A percentile compares a stretch with the other conserved stretches of the same genome.
Conservation (phyloP, 2,888 invertebrate species). For the Microctonus brassicae region DNA sequence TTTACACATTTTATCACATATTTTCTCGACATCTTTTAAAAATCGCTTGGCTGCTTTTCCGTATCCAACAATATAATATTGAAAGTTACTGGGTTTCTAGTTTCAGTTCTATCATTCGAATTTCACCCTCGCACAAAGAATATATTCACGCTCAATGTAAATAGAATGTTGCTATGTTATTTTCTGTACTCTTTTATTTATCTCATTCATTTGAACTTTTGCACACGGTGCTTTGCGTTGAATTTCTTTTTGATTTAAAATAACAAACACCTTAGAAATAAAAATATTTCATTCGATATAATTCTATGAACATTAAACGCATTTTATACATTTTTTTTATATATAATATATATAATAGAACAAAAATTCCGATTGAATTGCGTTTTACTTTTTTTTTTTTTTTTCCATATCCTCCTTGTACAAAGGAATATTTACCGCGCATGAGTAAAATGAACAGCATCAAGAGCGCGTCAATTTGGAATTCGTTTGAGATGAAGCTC, state of each 20-base stretch:
- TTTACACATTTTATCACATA: not conserved
- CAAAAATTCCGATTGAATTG: not conserved
- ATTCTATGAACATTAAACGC: no score
- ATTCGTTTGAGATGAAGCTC: constrained; percentile 17
- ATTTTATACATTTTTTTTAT: no score
- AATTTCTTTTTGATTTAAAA: not conserved
- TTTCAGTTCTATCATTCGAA: not conserved
- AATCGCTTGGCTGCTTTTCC: not conserved
- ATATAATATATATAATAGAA: not conserved
- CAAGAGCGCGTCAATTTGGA: not conserved
- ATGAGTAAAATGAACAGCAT: not conserved
- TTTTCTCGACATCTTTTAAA: not conserved
- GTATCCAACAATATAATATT: constrained; percentile 14
- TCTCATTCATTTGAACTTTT: no score
- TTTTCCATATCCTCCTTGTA: not conserved
- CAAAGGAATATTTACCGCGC: not conserved
- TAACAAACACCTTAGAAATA: not conserved
- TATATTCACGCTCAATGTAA: constrained; percentile 12
- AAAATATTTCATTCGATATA: no score
- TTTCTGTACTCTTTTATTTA: not conserved
- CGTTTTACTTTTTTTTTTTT: not conserved
- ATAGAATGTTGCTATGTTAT: constrained; percentile 1
- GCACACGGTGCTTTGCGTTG: not conserved
- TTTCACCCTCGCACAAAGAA: not conserved
- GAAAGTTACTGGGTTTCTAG: constrained; percentile 13